Percentiles rank a stretch among this genome's conserved stretches.
Conservation (phyloP, 2,113 vertebrate species). For the Microtus pennsylvanicus region DNA sequence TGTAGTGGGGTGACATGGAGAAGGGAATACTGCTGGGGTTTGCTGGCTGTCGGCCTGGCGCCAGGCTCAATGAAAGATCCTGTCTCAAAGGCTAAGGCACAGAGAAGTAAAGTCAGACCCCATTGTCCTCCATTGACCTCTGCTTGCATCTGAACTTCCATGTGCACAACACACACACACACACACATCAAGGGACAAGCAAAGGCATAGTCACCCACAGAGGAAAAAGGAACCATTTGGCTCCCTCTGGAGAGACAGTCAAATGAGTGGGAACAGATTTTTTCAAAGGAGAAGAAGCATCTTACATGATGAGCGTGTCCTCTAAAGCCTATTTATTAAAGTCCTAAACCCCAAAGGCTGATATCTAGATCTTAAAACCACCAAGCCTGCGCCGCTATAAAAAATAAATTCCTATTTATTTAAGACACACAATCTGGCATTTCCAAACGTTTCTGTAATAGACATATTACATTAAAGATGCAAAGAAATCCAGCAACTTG, state of each 20-base stretch:
- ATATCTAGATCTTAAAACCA: not conserved
- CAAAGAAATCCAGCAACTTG: not conserved
- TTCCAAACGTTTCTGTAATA: not conserved
- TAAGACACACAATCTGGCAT: not conserved
- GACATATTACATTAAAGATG: not conserved
- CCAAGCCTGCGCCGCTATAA: not conserved
- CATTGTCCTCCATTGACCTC: not conserved
- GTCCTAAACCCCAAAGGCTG: not conserved
- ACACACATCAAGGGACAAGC: not conserved
- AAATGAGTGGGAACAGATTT: not conserved
- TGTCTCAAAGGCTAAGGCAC: not conserved
- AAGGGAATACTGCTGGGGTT: not conserved
- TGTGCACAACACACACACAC: not conserved
- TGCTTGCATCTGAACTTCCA: not conserved
- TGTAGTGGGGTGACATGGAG: not conserved
- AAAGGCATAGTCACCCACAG: not conserved
- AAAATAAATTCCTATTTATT: not conserved
- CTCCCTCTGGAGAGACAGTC: not conserved
- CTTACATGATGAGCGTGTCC: not conserved
- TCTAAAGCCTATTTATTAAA: not conserved
- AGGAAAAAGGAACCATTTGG: not conserved
- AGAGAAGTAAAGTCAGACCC: not conserved
- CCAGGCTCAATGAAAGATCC: not conserved
- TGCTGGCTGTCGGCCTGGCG: not conserved
- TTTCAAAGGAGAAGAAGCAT: not conserved